A percentile compares a stretch with the other conserved stretches of the same genome.
Conservation (phyloP, 2,113 vertebrate species). For the Trachemys scripta region DNA sequence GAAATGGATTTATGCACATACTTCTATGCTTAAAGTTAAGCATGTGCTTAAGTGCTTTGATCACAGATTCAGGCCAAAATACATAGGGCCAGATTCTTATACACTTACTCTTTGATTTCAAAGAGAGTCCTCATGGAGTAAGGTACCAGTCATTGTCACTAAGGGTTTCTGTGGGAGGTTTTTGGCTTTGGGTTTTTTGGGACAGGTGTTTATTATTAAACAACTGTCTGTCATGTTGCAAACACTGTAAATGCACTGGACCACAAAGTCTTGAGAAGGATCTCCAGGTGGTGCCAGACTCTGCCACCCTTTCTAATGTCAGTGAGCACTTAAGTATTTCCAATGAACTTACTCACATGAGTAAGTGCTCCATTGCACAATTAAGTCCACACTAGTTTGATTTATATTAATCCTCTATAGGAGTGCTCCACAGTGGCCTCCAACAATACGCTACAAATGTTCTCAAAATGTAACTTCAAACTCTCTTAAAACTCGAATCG, state of each 20-base stretch:
- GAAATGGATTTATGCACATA: neutral
- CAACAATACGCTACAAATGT: constrained; percentile 62
- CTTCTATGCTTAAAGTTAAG: neutral
- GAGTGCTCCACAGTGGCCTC: constrained; percentile 64
- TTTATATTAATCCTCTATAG: constrained; percentile 68
- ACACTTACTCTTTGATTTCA: neutral
- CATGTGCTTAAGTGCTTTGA: neutral
- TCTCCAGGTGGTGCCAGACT: constrained; percentile 70
- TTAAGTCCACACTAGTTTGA: constrained; percentile 71
- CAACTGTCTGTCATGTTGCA: constrained; percentile 63
- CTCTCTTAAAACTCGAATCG: neutral
- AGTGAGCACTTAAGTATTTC: constrained; percentile 53
- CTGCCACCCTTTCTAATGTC: constrained; percentile 48
- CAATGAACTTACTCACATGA: constrained; percentile 58
- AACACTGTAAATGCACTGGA: constrained; percentile 54
- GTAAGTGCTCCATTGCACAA: constrained; percentile 64
- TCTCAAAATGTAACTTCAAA: constrained; percentile 64
- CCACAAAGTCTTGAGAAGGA: constrained; percentile 66
- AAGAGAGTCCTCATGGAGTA: neutral
- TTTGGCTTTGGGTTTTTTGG: constrained; percentile 59
- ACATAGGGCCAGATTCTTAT: neutral
- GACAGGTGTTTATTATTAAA: constrained; percentile 67
- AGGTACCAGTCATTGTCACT: constrained; percentile 21
- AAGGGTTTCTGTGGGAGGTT: constrained; percentile 26
- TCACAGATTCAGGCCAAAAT: neutral